Evolutionary conservation across 2,888 invertebrate genomes (phyloP), one percentile per base, ranked within the genome.

Genomic region (Yponomeuta cagnagella): DNA sequence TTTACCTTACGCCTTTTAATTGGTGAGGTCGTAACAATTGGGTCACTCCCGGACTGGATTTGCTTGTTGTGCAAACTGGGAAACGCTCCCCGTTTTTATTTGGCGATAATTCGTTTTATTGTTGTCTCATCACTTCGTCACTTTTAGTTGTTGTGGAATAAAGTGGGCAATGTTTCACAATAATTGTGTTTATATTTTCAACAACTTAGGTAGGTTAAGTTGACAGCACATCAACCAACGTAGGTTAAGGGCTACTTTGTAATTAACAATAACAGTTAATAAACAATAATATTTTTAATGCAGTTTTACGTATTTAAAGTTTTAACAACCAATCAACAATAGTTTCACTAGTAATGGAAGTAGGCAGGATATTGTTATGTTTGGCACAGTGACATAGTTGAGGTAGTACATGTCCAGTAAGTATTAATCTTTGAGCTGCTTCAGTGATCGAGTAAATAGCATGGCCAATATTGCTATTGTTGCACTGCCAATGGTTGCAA

Each of bases 1-100:
- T 72, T 88, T 89, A 90, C 89, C 89, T 90, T 85, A 88, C 85
- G 86, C 82, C 86, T 91, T 90, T 89, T 91, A 91, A 92, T 91
- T 91, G 89, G 85, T 79, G 86, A 90, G 90, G 91, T 87, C 89
- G 80, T 79, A 89, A 86, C 86, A 92, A 91, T 90, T 91, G 86
- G 91, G 90, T 89, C 88, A 80, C 77, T 80, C 76, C 76, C 31
- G 52, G 80, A 76, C 80, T 83, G 80, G 84, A 86, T 88, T 90
- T 88, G 83, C 82, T 78, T 74, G 72, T 74, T 72, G 72, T 73
- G 69, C 72, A 74, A 71, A 80, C 77, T 80, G 78, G 77, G 74
- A 78, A 82, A 77, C 72, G 66, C 43, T 70, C 48, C 12, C 52
- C 65, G 64, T 15, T 70, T 67, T 66, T 66, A 48, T 73, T 73